phyloP scores from a whole-genome alignment of 2,113 vertebrate genomes.

The Catharus fuscescens region DNA sequence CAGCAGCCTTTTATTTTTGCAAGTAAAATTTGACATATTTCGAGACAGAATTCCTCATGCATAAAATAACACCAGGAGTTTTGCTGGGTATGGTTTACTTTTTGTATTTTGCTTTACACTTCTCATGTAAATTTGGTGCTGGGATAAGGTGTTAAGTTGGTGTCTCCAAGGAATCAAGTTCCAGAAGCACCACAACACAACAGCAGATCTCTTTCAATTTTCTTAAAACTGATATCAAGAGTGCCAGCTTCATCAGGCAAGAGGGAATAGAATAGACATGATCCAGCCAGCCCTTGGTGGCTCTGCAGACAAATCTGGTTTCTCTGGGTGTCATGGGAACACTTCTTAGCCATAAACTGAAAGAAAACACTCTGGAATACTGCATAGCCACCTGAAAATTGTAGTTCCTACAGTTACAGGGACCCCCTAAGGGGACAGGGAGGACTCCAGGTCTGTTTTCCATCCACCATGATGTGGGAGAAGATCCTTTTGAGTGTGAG shows the following conservation, averaged over 20 bases:
- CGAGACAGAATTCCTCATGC: slow-evolving; percentile 68
- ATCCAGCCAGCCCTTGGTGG: background rate
- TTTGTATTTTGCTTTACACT: slow-evolving; percentile 46
- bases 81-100: slow-evolving; percentile 56
- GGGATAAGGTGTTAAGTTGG: slow-evolving; percentile 25
- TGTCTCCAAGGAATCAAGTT: background rate
- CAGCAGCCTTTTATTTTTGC: slow-evolving; percentile 78
- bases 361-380: background rate
- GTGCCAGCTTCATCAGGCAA: background rate
- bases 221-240: slow-evolving; percentile 1
- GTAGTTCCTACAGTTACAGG: background rate
- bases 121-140: slow-evolving; percentile 31
- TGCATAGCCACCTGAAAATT: background rate
- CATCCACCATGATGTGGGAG: background rate
- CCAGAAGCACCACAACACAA: slow-evolving; percentile 1
- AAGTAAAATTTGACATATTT: slow-evolving; percentile 79
- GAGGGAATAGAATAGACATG: background rate
- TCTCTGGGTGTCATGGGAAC: background rate
- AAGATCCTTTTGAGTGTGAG: background rate
- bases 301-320: background rate
- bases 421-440: background rate
- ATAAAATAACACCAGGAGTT: slow-evolving; percentile 66
- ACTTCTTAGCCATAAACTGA: background rate
- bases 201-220: background rate
- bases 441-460: background rate